A percentile compares a stretch with the other conserved stretches of the same genome.
Conservation (phyloP, 2,113 vertebrate genomes). For the Misgurnus anguillicaudatus region DNA sequence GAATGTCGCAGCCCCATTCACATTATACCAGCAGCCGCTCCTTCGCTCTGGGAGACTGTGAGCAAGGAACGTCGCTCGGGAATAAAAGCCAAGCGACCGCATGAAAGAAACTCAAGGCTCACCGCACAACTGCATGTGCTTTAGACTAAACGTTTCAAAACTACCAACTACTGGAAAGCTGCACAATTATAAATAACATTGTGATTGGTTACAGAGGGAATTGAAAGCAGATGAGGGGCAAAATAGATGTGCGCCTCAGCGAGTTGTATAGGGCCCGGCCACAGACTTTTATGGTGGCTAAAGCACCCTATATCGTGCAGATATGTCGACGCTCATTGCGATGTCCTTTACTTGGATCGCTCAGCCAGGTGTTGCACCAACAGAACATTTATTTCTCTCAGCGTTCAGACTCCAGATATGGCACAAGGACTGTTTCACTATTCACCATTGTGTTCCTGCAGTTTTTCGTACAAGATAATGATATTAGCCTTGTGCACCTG, state of each 20-base stretch:
- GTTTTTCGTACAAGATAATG: slow-evolving; percentile 1
- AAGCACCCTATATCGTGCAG: slow-evolving; percentile 24
- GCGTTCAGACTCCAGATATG: slow-evolving; percentile 39
- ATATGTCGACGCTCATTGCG: slow-evolving; percentile 58
- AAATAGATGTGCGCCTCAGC: slow-evolving; percentile 66
- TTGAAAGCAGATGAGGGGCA: slow-evolving; percentile 89
- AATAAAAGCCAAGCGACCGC: slow-evolving; percentile 73
- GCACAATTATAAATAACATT: slow-evolving; percentile 95
- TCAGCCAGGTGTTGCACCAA: slow-evolving; percentile 69
- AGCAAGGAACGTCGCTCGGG: slow-evolving; percentile 50
- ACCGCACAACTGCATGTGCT: slow-evolving; percentile 91
- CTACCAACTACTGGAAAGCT: slow-evolving; percentile 86
- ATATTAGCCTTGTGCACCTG: slow-evolving; percentile 46
- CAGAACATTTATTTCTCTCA: slow-evolving; percentile 41
- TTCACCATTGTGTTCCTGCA: slow-evolving; percentile 24
- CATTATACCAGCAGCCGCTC: slow-evolving; percentile 50
- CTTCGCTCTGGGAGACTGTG: slow-evolving; percentile 24
- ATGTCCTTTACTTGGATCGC: slow-evolving; percentile 54
- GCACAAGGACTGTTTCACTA: slow-evolving; percentile 11
- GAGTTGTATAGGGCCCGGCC: slow-evolving; percentile 55
- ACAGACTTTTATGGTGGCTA: slow-evolving; percentile 41
- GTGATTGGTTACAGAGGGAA: slow-evolving; percentile 89
- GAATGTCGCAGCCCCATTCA: slow-evolving; percentile 61
- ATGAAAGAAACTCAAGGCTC: slow-evolving; percentile 84
- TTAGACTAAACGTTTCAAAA: slow-evolving; percentile 90